These are phyloP conservation scores for Epinephelus lanceolatus DNA, from an alignment of 2,113 vertebrate genomes.

Conservation along the genomic window DNA sequence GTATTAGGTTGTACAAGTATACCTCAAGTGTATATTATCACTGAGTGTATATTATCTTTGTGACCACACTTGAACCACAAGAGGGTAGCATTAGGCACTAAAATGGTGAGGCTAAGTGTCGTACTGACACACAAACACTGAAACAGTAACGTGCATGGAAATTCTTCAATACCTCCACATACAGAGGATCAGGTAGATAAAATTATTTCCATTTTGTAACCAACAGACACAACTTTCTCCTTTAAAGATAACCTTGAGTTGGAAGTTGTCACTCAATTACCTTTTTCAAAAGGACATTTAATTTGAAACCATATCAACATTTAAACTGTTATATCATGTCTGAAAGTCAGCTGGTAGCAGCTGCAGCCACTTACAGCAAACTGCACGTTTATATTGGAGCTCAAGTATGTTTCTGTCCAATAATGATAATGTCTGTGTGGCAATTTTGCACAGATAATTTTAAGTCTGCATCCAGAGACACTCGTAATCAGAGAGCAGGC, in stretches of 20 bases:
- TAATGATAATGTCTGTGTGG: not conserved
- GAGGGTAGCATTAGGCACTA: slow-evolving; percentile 29
- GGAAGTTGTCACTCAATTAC: not conserved
- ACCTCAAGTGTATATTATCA: no score
- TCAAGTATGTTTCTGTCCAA: not conserved
- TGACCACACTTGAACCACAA: slow-evolving; percentile 24
- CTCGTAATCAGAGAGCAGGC: not conserved
- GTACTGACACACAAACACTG: not conserved
- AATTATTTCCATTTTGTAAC: not conserved
- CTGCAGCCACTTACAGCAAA: no score
- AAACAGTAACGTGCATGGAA: not conserved
- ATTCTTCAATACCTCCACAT: not conserved
- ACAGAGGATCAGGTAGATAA: not conserved
- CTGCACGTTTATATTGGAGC: no score
- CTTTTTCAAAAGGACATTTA: no score
- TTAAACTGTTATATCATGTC: no score
- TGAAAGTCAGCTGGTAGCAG: no score
- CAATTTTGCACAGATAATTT: not conserved
- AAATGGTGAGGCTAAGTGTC: not conserved
- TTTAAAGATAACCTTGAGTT: not conserved
- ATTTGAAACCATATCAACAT: no score
- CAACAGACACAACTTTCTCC: not conserved
- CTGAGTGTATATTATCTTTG: not conserved
- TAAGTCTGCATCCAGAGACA: not conserved
- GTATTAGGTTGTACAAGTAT: no score